Percentiles rank a stretch among this genome's conserved stretches.
These are phyloP conservation scores for Resseliella maxima DNA, from an alignment of 2,888 invertebrate genomes.

Conservation along the genomic window DNA sequence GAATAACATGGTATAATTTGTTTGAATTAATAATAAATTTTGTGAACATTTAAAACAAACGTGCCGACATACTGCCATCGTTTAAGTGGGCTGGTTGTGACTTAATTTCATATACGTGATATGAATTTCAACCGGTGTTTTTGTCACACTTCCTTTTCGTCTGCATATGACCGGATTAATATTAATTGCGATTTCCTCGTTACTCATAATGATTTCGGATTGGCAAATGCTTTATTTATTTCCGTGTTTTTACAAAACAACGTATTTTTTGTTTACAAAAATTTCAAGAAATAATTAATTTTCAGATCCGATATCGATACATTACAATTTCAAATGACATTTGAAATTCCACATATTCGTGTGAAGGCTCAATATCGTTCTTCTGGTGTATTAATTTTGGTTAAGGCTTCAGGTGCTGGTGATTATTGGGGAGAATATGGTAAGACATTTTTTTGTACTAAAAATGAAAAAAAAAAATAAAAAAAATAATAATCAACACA, in stretches of 20 bases:
- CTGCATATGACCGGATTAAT: neutral
- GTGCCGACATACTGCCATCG: slow-evolving; percentile 2
- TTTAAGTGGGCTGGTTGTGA: neutral
- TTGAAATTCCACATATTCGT: slow-evolving; percentile 83
- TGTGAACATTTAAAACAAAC: slow-evolving; percentile 1
- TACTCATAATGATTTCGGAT: neutral
- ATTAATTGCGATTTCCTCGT: neutral
- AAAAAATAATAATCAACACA: too few relatives aligned
- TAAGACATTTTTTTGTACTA: slow-evolving; percentile 67
- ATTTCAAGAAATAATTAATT: slow-evolving; percentile 57
- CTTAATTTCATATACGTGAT: neutral
- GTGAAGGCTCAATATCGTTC: slow-evolving; percentile 84
- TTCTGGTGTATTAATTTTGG: slow-evolving; percentile 81
- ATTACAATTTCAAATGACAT: slow-evolving; percentile 83
- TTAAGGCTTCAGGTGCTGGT: slow-evolving; percentile 85
- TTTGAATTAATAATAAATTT: neutral
- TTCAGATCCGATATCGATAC: slow-evolving; percentile 80
- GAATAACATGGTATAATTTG: neutral
- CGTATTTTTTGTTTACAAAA: neutral
- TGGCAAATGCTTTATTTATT: neutral
- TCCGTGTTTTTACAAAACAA: neutral
- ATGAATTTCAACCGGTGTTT: neutral
- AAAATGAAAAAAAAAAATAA: too few relatives aligned
- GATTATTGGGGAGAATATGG: slow-evolving; percentile 93
- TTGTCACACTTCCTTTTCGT: neutral